Percentiles rank a stretch among this genome's conserved stretches.
These are phyloP conservation scores for Hyposoter didymator DNA, from an alignment of 2,888 invertebrate genomes.

Conservation along the genomic window DNA sequence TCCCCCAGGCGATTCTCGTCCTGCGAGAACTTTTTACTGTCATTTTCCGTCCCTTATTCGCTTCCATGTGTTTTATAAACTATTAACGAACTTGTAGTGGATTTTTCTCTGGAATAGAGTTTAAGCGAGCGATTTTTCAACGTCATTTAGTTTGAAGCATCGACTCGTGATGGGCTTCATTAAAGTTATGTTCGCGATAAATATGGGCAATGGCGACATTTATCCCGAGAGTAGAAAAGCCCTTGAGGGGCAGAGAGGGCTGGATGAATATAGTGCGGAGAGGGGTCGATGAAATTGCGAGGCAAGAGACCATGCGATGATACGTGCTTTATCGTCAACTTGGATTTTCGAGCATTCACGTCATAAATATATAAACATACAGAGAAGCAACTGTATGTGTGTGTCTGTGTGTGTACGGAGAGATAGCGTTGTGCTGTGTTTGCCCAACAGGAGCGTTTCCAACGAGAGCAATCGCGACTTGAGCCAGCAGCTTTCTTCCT, in stretches of 20 bases:
- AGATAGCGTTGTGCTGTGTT: conserved; percentile 1
- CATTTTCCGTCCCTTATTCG: background rate
- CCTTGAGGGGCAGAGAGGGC: background rate
- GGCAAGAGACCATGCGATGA: conserved; percentile 30
- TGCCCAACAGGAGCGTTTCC: conserved; percentile 9
- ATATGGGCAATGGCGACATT: conserved; percentile 12
- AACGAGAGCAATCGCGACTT: conserved; percentile 5
- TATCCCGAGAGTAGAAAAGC: background rate
- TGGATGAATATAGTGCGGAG: conserved; percentile 21
- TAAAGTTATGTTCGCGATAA: conserved; percentile 20
- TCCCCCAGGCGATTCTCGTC: background rate
- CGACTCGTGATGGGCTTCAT: conserved; percentile 6
- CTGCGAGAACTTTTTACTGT: background rate
- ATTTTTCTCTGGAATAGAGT: background rate
- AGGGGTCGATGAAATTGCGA: conserved; percentile 34
- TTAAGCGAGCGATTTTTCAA: background rate
- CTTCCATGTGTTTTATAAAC: background rate
- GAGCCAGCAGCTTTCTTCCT: conserved; percentile 14
- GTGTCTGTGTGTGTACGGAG: background rate
- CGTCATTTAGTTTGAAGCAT: background rate
- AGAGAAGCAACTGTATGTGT: background rate
- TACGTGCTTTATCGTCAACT: conserved; percentile 43
- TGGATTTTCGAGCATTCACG: conserved; percentile 20
- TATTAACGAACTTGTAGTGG: background rate
- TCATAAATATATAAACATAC: conserved; percentile 10